Evolutionary conservation across 1,140 invertebrate species (phyloP).

Genomic region (Heterodera schachtii): DNA sequence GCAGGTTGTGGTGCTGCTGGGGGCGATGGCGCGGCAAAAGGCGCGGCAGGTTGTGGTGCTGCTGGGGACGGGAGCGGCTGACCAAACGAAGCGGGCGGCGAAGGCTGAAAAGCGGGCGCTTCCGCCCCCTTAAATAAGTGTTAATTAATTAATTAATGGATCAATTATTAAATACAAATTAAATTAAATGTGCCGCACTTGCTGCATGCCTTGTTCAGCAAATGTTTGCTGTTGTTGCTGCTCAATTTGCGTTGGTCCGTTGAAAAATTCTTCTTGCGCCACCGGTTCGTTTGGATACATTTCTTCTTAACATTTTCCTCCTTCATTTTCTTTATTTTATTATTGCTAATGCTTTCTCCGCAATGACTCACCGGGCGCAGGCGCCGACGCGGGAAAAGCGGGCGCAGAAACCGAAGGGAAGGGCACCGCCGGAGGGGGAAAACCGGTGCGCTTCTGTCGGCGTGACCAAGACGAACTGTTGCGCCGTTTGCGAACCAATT

Average conservation of each 20-base stretch:
- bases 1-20: no score
- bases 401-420: neutral
- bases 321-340: no score
- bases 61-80: no score
- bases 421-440: neutral
- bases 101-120: no score
- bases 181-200: neutral
- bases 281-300: neutral
- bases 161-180: no score
- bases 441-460: neutral
- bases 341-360: neutral
- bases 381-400: neutral
- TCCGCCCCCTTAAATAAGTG: no score
- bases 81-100: no score
- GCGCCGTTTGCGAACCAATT: slow-evolving; percentile 33
- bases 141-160: no score
- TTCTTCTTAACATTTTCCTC: no score
- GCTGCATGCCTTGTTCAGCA: neutral
- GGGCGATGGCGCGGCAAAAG: no score
- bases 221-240: neutral
- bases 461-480: slow-evolving; percentile 30
- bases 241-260: neutral
- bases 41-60: no score
- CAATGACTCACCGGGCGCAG: neutral
- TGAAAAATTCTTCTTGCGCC: neutral